Evolutionary conservation across 2,113 vertebrate species (phyloP), one percentile per base, ranked within the genome.

Genomic region (Cinclus mexicanus): DNA sequence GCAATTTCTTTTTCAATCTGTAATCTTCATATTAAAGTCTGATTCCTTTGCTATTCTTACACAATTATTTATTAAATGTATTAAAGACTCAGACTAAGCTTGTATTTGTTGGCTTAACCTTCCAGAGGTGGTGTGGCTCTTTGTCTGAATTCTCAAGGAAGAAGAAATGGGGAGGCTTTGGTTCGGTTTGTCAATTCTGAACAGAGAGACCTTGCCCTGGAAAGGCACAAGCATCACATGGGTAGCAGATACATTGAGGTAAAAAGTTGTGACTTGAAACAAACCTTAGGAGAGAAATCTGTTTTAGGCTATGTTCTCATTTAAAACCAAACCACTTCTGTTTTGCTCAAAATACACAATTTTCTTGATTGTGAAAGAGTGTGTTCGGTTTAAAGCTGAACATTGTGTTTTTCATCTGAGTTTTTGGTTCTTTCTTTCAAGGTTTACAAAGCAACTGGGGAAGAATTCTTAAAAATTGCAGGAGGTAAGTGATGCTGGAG

Each of bases 141-240:
- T 83, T 99, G 99, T 95, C 98, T 99, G 37, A 99, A 99, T 7
- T 98, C 99, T 74, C 99, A 99, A 98, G 99, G 99, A 91, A 98
- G 99, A 87, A 98, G 99, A 89, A 99, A 99, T 4, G 99, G 99
- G 1, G 99, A 99, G 94, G 99, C 99, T 8, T 97, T 99, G 41
- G 99, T 99, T 93, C 99, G 98, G 23, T 99, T 99, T 95, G 97
- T 98, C 92, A 98, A 97, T 97, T 97, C 98, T 0, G 99, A 99
- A n/a, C 99, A 99, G 97, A 97, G 99, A 94, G 99, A 99, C 95
- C 97, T 99, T 42, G 99, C 99, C 0, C 95, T 99, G 97, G 99
- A 99, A 94, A 98, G 99, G 67, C 99, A 99, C 94, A 99, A 99
- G 77, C 99, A 99, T 95, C 99, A 99, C 97, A 99, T 99, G 99